A percentile compares a stretch with the other conserved stretches of the same genome.
These are phyloP conservation scores for Lamellibrachia satsuma DNA, from an alignment of 2,888 invertebrate species.

Conservation along the genomic window DNA sequence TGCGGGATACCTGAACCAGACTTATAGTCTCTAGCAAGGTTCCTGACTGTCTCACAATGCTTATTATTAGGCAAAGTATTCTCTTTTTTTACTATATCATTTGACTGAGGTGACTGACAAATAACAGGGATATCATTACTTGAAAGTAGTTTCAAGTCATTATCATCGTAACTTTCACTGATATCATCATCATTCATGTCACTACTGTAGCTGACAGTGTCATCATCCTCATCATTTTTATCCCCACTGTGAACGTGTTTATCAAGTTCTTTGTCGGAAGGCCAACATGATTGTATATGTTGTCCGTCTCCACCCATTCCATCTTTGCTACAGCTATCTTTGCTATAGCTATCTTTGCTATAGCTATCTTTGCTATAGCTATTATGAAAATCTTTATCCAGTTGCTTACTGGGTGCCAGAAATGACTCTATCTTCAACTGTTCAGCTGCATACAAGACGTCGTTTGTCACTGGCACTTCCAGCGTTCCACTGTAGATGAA, in stretches of 20 bases:
- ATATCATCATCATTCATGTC: background rate
- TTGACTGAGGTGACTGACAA: background rate
- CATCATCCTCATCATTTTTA: background rate
- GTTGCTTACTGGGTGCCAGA: background rate
- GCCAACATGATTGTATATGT: background rate
- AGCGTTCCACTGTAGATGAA: background rate
- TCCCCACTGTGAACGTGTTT: background rate
- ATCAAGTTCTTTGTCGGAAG: background rate
- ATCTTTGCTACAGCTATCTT: background rate
- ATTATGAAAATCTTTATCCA: background rate
- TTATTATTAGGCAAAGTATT: background rate
- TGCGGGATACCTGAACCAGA: background rate
- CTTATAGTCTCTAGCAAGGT: background rate
- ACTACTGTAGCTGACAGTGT: background rate
- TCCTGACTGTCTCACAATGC: background rate
- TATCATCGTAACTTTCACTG: background rate
- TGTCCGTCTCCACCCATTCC: background rate
- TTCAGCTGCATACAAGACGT: background rate
- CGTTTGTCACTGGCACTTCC: background rate
- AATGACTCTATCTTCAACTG: slow-evolving; percentile 4
- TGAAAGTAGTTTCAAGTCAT: background rate
- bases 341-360: background rate
- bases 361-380: background rate
- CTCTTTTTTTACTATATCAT: background rate
- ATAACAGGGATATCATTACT: background rate